phyloP scores from a whole-genome alignment of 2,888 invertebrate genomes.

The Falcaria lacertinaria region DNA sequence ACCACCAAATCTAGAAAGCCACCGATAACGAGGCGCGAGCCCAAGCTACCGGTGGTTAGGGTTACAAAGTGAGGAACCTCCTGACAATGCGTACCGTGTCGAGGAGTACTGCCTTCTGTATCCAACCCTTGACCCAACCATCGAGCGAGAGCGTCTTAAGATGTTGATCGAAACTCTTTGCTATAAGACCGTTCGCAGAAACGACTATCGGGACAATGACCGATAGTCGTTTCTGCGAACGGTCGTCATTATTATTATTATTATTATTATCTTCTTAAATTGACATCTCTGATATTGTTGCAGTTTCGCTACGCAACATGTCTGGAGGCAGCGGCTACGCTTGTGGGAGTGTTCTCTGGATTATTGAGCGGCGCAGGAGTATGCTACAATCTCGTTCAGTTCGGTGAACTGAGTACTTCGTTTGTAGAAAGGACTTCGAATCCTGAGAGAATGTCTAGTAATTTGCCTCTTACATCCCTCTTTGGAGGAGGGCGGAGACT shows the following conservation, averaged over 20 bases:
- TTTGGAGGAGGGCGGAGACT: constrained; percentile 58
- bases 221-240: no score
- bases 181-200: no score
- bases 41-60: no score
- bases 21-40: no score
- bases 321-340: constrained; percentile 42
- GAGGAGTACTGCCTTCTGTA: no score
- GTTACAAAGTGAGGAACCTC: no score
- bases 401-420: constrained; percentile 81
- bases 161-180: no score
- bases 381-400: constrained; percentile 78
- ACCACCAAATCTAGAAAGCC: no score
- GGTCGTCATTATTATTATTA: neutral
- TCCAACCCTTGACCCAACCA: no score
- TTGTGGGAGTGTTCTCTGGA: constrained; percentile 44
- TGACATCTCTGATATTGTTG: constrained; percentile 1
- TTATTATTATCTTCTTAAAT: constrained; percentile 1
- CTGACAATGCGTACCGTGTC: no score
- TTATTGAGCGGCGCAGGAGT: constrained; percentile 59
- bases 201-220: no score
- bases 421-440: constrained; percentile 70
- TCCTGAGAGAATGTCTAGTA: constrained; percentile 36
- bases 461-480: constrained; percentile 40
- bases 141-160: no score
- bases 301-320: constrained; percentile 61